A percentile compares a stretch with the other conserved stretches of the same genome.
These are phyloP conservation scores for Otolemur crassicaudatus DNA, from an alignment of 2,797 vertebrate species.

Conservation along the genomic window DNA sequence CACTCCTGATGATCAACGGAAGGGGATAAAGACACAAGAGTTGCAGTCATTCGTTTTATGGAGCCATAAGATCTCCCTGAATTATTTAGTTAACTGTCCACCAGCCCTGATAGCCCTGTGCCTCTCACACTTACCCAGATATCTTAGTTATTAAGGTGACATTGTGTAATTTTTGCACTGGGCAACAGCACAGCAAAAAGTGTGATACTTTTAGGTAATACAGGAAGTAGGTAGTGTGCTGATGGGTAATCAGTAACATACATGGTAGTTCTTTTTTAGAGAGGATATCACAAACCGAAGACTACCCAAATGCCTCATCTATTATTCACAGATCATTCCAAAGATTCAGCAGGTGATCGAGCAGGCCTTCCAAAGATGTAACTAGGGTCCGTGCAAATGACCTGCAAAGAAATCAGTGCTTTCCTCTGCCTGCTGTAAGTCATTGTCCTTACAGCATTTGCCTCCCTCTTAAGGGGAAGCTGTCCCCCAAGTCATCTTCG, in stretches of 20 bases:
- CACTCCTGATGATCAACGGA: conserved; percentile 25
- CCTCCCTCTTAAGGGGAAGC: background rate
- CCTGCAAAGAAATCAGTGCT: fast-evolving
- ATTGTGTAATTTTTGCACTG: conserved; percentile 61
- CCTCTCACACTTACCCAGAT: conserved; percentile 74
- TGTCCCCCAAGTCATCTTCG: background rate
- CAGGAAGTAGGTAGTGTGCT: background rate
- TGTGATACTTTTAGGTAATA: conserved; percentile 17
- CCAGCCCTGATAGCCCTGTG: conserved; percentile 47
- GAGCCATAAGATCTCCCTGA: conserved; percentile 73
- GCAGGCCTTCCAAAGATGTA: background rate
- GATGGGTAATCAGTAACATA: conserved; percentile 38
- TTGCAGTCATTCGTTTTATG: conserved; percentile 57
- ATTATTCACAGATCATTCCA: conserved; percentile 69
- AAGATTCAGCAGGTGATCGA: conserved; percentile 47
- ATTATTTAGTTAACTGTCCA: conserved; percentile 77
- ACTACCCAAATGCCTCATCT: conserved; percentile 56
- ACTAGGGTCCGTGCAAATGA: background rate
- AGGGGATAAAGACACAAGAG: background rate
- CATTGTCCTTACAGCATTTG: too few relatives aligned
- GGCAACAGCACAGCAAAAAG: conserved; percentile 42
- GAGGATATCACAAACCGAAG: background rate
- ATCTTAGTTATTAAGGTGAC: conserved; percentile 73
- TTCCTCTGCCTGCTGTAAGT: background rate
- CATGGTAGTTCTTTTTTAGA: conserved; percentile 10